Evolutionary conservation across 2,113 vertebrate genomes (phyloP), one percentile per base, ranked within the genome.

Genomic region (Numida meleagris): DNA sequence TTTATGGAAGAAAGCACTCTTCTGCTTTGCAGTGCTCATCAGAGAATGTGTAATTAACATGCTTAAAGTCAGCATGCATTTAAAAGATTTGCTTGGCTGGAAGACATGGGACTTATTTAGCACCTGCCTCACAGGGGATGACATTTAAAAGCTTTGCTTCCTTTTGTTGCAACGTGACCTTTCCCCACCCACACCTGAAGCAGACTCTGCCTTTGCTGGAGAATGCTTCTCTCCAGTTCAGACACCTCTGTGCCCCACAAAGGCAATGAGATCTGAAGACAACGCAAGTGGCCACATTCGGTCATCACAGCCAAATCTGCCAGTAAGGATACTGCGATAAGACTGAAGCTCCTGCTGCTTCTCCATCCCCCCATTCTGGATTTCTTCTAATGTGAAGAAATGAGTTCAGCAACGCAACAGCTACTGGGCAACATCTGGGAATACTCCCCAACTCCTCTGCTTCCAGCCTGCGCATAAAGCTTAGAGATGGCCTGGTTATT

Each of bases 201-300:
- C 8, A 9, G 43, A 21, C 33, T 51, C 68, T 40, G 36, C 9
- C 33, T 51, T 63, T 40, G 36, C 9, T 3, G 4, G 58, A 58
- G 36, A 25, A 23, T 18, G 27, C 34, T 82, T 46, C 13, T 10
- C 51, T 23, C 13, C 0, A 0, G 24, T 19, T 27, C 9, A 1
- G 53, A 45, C 5, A 43, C 14, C 42, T 36, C 58, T 24, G 8
- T 7, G 14, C 5, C 42, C 11, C 45, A 12, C n/a, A 38, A 19
- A 33, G 51, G 29, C 27, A 40, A 62, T 29, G 25, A 46, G 5
- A 40, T 43, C 45, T 50, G n/a, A 43, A 66, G 50, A 40, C 14
- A n/a, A n/a, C 25, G 12, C 31, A 67, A 80, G 12, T 10, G 23
- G 4, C 38, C 7, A 6, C 11, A 19, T 59, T n/a, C 40, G 18